Evolutionary conservation across 2,113 vertebrate genomes (phyloP).

Genomic region (Furnarius figulus): DNA sequence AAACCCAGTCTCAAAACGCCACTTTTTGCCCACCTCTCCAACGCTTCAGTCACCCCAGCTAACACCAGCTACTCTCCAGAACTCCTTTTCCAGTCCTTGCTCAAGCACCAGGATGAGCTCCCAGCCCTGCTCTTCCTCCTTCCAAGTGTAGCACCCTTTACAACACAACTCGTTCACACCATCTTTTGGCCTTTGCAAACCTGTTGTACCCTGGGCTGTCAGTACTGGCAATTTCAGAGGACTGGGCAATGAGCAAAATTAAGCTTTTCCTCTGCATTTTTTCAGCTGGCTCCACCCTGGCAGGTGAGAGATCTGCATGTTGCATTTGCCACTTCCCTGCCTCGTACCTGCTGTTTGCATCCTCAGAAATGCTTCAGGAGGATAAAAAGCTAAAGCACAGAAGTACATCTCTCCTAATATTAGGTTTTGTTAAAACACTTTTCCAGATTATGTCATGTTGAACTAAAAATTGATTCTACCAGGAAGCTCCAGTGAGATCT

Average conservation of each 20-base stretch:
- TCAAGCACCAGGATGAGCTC: background rate
- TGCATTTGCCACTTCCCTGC: background rate
- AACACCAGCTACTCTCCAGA: background rate
- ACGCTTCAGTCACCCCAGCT: background rate
- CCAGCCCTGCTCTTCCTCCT: background rate
- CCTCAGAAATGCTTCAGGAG: background rate
- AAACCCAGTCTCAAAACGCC: background rate
- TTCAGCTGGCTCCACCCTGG: background rate
- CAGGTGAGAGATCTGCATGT: background rate
- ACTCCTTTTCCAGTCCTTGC: background rate
- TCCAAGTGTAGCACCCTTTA: background rate
- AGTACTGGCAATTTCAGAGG: background rate
- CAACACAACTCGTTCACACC: background rate
- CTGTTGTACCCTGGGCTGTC: background rate
- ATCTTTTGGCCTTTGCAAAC: background rate
- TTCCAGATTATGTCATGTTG: background rate
- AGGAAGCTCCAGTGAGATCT: conserved; percentile 10
- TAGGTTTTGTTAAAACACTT: background rate
- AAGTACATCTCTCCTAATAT: background rate
- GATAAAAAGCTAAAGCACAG: background rate
- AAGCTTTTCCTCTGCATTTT: background rate
- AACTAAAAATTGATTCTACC: conserved; percentile 54
- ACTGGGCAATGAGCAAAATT: background rate
- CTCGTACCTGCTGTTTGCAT: background rate
- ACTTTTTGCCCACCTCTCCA: conserved; percentile 20